phyloP scores from a whole-genome alignment of 2,797 vertebrate species.

The Leucoraja ocellata region DNA sequence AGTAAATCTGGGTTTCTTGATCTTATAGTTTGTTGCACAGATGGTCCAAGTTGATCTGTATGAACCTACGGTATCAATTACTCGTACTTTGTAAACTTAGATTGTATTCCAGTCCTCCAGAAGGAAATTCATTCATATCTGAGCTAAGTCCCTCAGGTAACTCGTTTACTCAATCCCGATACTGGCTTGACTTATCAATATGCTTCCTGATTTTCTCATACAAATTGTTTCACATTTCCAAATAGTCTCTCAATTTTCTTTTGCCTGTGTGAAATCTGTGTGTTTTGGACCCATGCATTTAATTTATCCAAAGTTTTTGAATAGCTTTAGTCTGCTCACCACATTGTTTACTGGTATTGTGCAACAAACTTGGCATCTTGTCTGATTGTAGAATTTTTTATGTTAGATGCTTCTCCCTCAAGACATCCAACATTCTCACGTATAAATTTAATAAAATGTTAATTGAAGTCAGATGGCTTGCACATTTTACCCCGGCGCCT shows the following conservation, averaged over 20 bases:
- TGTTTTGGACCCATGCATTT: neutral
- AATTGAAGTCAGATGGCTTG: neutral
- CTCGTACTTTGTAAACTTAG: neutral
- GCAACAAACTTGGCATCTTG: neutral
- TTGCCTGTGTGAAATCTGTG: neutral
- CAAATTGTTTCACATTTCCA: neutral
- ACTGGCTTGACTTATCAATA: neutral
- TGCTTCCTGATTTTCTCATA: neutral
- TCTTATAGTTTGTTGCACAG: neutral
- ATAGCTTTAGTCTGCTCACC: neutral
- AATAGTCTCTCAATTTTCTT: neutral
- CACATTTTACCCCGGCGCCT: neutral
- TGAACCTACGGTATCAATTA: neutral
- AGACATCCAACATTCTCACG: neutral
- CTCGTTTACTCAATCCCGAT: neutral
- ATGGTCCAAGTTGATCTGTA: neutral
- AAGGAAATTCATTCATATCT: neutral
- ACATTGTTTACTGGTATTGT: neutral
- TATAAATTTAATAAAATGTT: neutral
- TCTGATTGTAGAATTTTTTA: neutral
- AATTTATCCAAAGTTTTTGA: neutral
- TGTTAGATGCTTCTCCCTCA: neutral
- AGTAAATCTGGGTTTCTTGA: neutral
- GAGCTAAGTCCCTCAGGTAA: neutral
- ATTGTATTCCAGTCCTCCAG: neutral